Evolutionary conservation across 1,140 invertebrate species (phyloP), one percentile per base, ranked within the genome.

Genomic region (Philotrypesis tridentata): DNA sequence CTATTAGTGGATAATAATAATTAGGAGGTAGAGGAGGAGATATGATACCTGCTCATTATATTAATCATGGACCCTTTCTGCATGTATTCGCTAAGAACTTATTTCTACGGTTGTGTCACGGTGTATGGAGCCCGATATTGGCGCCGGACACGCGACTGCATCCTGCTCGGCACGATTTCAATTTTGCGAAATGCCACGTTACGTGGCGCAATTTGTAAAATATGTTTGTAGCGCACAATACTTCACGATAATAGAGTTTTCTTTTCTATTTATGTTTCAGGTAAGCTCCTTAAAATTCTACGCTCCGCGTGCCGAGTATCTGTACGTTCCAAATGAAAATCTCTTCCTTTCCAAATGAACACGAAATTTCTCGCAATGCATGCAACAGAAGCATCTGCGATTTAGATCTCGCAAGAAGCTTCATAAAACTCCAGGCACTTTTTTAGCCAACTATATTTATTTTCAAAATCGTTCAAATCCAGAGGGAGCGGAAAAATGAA

Each of bases 281-380:
- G 25, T 14, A 23, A 25, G 29, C 68, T 82, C 65, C 68, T 65
- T 77, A 76, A 71, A 82, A 77, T 82, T 77, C 74, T 70, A 72
- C 43, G 23, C 48, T 7, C 17, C 48, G 21, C 21, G 21, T 55
- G 4, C 48, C 21, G 6, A 5, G 6, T 55, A 55, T 55, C 7
- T n/a, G 48, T 55, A 55, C 21, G 48, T 55, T 6, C 5, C 48
- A n/a, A 5, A 55, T 5, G 7, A 55, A 55, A 55, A 55, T 55
- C 7, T 1, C n/a, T 7, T 55, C 17, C 48, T 17, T 55, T 5
- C 2, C 12, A 14, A 21, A 48, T 7, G 12, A 1, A 14, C 40
- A 12, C 33, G 12, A 43, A 43, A 43, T 43, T 43, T 43, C 7
- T 43, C 12, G 12, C 40, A 43, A 12, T 12, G 40, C 11, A 12